Conservation (phyloP, 2,113 vertebrate species). For the Paralichthys olivaceus region DNA sequence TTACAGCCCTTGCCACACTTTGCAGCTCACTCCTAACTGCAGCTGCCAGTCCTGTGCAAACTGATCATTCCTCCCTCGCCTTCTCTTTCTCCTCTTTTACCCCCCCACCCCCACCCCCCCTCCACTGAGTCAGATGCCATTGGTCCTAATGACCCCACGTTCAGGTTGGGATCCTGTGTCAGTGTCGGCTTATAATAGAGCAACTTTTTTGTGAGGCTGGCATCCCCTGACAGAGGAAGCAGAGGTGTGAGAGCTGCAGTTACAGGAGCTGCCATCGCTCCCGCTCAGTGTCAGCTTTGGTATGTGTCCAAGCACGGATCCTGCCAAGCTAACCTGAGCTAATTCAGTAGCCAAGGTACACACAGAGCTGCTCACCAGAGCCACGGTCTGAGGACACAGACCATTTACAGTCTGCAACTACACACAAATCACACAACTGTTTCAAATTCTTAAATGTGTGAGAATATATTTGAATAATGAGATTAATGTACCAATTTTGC, state of each 20-base stretch:
- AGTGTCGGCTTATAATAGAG: slow-evolving; percentile 66
- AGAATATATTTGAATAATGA: neutral
- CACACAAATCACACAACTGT: neutral
- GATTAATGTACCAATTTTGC: neutral
- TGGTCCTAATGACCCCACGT: slow-evolving; percentile 36
- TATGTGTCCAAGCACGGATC: slow-evolving; percentile 42
- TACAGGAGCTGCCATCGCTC: slow-evolving; percentile 57
- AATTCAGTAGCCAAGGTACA: slow-evolving; percentile 40
- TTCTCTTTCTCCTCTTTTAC: slow-evolving; percentile 8
- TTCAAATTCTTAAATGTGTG: neutral
- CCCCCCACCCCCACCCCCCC: neutral
- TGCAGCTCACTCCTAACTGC: slow-evolving; percentile 28
- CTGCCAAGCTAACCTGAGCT: slow-evolving; percentile 60
- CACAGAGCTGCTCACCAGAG: slow-evolving; percentile 14
- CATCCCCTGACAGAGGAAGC: slow-evolving; percentile 44
- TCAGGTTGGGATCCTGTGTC: slow-evolving; percentile 39
- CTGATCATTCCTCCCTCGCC: slow-evolving; percentile 5
- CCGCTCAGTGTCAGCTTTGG: slow-evolving; percentile 60
- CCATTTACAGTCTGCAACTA: neutral
- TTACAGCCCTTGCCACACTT: slow-evolving; percentile 43
- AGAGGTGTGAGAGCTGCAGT: slow-evolving; percentile 52
- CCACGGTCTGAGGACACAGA: neutral
- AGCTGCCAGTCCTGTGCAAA: slow-evolving; percentile 43
- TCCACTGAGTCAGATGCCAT: slow-evolving; percentile 21
- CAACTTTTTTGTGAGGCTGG: slow-evolving; percentile 27